Conservation (phyloP, 1,140 invertebrate species). For the Arctopsyche grandis region DNA sequence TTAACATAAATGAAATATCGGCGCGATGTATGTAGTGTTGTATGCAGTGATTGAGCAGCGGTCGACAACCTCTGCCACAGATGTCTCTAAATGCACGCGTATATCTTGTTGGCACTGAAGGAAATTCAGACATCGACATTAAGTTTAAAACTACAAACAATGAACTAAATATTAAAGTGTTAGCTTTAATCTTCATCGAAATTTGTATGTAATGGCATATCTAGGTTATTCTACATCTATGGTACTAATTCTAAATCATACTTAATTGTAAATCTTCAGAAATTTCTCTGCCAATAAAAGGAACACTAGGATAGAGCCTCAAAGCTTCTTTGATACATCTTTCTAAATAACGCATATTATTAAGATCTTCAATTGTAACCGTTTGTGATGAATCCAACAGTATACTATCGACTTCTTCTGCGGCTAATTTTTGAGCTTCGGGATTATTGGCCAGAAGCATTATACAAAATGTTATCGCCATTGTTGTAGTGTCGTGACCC, state of each 20-base stretch:
- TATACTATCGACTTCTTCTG: slow-evolving; percentile 72
- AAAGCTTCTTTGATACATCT: slow-evolving; percentile 73
- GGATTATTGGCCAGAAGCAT: slow-evolving; percentile 56
- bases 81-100: no score
- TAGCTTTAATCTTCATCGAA: no score
- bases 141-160: not conserved
- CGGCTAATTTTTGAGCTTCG: slow-evolving; percentile 63
- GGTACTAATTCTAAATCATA: no score
- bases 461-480: slow-evolving; percentile 52
- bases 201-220: no score
- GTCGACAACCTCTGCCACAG: no score
- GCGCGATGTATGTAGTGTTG: no score
- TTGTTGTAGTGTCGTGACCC: slow-evolving; percentile 58
- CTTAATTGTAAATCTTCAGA: slow-evolving; percentile 60
- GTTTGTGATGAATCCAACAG: slow-evolving; percentile 65
- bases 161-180: no score
- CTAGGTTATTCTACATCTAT: no score
- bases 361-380: slow-evolving; percentile 68
- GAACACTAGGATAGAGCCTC: slow-evolving; percentile 73
- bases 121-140: no score
- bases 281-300: slow-evolving; percentile 65
- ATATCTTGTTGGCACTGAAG: no score
- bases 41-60: no score
- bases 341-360: slow-evolving; percentile 71
- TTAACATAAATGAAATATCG: no score